Conservation (phyloP, 2,113 vertebrate genomes). For the Kobus ellipsiprymnus region DNA sequence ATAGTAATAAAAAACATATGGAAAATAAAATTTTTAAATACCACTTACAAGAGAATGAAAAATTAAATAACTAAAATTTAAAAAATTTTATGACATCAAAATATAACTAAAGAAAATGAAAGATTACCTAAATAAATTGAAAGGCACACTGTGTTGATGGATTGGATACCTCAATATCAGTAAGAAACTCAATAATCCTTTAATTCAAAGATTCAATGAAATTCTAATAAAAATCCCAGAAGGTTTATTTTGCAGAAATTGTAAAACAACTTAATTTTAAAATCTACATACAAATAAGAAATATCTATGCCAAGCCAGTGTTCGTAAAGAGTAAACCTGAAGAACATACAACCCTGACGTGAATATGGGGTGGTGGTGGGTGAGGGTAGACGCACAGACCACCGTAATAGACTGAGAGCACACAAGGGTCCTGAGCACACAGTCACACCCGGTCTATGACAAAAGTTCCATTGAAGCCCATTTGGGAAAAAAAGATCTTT, state of each 20-base stretch:
- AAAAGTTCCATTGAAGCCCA: rapidly evolving
- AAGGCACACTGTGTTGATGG: neutral
- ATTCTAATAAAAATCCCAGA: neutral
- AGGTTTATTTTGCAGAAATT: neutral
- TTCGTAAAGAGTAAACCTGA: neutral
- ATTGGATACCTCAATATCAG: neutral
- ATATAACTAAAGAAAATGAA: neutral
- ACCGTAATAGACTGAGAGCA: rapidly evolving
- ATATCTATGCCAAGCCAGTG: neutral
- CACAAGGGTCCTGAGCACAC: too few species aligned
- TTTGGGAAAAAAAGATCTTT: neutral
- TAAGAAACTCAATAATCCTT: neutral
- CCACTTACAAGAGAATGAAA: neutral
- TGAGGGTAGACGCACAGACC: rapidly evolving
- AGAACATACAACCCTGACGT: neutral
- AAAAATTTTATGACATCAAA: neutral
- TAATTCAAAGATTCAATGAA: neutral
- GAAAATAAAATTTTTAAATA: neutral
- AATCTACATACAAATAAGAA: neutral
- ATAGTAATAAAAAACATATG: neutral
- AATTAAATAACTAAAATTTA: neutral
- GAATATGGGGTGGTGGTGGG: rapidly evolving
- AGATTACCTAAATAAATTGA: neutral
- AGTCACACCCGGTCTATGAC: neutral
- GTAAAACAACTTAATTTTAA: neutral